Evolutionary conservation across 2,888 invertebrate genomes (phyloP).

Genomic region (Eretmocerus hayati): DNA sequence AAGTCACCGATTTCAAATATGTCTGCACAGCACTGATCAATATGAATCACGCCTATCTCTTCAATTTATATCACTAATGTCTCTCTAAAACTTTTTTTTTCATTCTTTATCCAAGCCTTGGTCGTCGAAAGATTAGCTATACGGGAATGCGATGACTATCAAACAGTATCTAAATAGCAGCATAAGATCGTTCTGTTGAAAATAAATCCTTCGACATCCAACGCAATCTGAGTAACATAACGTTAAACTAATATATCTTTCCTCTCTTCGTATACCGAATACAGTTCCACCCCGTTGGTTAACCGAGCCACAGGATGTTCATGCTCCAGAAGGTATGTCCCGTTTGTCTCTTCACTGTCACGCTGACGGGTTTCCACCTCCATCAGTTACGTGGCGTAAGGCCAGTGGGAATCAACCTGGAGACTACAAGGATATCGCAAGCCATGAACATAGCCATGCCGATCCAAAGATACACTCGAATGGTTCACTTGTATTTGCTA

Average conservation of each 20-base stretch:
- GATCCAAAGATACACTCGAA: conserved; percentile 57
- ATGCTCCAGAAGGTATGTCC: conserved; percentile 45
- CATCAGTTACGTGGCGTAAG: conserved; percentile 82
- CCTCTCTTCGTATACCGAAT: no score
- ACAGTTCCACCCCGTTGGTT: conserved; percentile 86
- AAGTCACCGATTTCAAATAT: conserved; percentile 22
- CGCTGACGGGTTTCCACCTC: conserved; percentile 87
- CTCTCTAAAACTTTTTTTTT: no score
- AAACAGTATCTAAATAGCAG: no score
- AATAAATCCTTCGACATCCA: no score
- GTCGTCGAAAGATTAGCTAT: no score
- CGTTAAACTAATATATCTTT: no score
- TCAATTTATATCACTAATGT: no score
- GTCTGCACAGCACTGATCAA: conserved; percentile 42
- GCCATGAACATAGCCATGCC: conserved; percentile 39
- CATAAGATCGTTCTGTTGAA: no score
- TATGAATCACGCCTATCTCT: no score
- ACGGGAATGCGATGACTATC: no score
- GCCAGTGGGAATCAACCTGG: conserved; percentile 61
- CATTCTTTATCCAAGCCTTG: no score
- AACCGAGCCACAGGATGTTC: conserved; percentile 77
- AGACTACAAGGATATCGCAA: conserved; percentile 40
- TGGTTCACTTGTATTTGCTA: conserved; percentile 75
- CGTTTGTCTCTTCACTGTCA: conserved; percentile 69
- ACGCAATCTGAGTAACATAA: no score